Evolutionary conservation across 2,797 vertebrate genomes (phyloP), one percentile per base, ranked within the genome.

Genomic region (Zalophus californianus): DNA sequence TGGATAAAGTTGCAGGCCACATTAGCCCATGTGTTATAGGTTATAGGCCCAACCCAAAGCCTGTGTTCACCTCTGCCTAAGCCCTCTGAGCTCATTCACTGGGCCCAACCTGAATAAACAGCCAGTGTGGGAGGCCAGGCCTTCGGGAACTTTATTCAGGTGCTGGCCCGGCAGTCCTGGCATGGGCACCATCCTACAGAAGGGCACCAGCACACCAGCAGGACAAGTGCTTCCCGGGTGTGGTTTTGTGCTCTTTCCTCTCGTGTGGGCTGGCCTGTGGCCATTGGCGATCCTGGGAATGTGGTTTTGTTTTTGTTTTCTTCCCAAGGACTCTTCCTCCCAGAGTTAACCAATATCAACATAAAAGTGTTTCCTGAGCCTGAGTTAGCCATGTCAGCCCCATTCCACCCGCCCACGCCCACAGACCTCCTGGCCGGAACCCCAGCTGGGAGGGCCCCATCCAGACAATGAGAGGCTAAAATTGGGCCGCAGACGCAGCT

Each of bases 361-460:
- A 92, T 38, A 27, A 78, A 95, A 83, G 66, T 75, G 16, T 86
- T 97, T 97, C 95, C 96, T 91, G 85, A 95, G 87, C 60, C 62
- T 50, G 68, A 87, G 35, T 94, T 90, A 94, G 92, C 78, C 54
- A 10, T 89, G 64, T 83, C 72, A 89, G 68, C 29, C 41, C 56
- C 38, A 48, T 23, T 85, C 73, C 27, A 41, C 68, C 23, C 56
- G 50, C 48, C 90, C 88, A 88, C 23, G 25, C 77, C 87, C 78
- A 13, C 91, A 89, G 91, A 96, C 85, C 90, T 96, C 93, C 90
- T 86, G 77, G 62, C 94, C 77, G 29, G 94, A 84, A 86, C 92
- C 88, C 73, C 62, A 72, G 38, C 89, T 48, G 73, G 77, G 82
- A 89, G 29, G 25, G 27, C 70, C 80, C 56, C 25, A 14, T 87